Evolutionary conservation across 2,113 vertebrate genomes (phyloP).

Genomic region (Pogona vitticeps): DNA sequence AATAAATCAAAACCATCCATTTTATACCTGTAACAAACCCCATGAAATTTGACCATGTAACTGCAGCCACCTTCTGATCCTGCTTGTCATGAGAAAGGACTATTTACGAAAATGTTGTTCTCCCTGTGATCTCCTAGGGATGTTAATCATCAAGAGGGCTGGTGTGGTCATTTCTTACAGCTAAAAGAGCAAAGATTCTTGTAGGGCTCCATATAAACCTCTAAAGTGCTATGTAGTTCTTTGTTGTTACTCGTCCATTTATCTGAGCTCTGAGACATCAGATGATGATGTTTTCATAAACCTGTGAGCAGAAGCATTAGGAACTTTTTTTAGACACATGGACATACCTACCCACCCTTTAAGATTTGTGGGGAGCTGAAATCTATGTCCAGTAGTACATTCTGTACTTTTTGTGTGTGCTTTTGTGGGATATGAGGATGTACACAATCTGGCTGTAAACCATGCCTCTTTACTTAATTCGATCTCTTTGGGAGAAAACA

Average conservation of each 20-base stretch:
- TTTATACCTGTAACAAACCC: too few species aligned
- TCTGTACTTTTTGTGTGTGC: not conserved
- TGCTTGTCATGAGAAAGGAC: not conserved
- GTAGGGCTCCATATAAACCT: too few species aligned
- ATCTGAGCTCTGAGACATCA: not conserved
- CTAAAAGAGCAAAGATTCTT: not conserved
- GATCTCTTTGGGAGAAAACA: constrained; percentile 11
- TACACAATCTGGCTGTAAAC: not conserved
- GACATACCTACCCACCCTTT: not conserved
- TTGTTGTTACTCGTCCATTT: not conserved
- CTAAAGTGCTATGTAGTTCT: not conserved
- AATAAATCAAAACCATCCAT: too few species aligned
- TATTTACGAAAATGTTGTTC: not conserved
- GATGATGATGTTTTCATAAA: not conserved
- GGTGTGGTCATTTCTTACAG: too few species aligned
- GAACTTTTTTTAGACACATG: not conserved
- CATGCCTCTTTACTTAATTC: not conserved
- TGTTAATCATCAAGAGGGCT: not conserved
- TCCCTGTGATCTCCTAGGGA: not conserved
- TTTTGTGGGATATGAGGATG: not conserved
- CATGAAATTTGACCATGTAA: too few species aligned
- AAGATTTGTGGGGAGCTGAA: not conserved
- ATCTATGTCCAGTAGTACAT: not conserved
- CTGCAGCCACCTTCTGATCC: too few species aligned
- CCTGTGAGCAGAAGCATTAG: not conserved